Conservation (phyloP, 2,113 vertebrate species). For the Collichthys lucidus region DNA sequence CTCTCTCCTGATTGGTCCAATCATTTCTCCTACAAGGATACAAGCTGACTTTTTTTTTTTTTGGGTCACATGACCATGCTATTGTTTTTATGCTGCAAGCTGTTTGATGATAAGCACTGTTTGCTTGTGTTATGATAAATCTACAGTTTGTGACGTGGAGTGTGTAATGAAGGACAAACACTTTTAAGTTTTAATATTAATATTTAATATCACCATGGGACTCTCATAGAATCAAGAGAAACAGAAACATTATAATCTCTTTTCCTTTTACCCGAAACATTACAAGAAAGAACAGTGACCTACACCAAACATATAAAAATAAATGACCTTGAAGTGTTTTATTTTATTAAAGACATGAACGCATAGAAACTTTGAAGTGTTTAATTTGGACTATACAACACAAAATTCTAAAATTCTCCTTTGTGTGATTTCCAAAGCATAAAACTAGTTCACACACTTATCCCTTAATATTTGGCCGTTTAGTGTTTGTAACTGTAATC, state of each 20-base stretch:
- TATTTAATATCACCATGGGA: slow-evolving; percentile 26
- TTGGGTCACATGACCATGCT: slow-evolving; percentile 55
- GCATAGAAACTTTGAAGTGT: slow-evolving; percentile 14
- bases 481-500: slow-evolving; percentile 29
- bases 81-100: not conserved
- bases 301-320: slow-evolving; percentile 68
- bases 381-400: slow-evolving; percentile 9
- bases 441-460: slow-evolving; percentile 13
- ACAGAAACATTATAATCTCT: slow-evolving; percentile 17
- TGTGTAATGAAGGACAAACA: slow-evolving; percentile 11
- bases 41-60: not conserved
- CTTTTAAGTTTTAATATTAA: slow-evolving; percentile 69
- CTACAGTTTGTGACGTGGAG: too few species aligned
- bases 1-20: slow-evolving; percentile 49
- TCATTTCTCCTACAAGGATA: slow-evolving; percentile 49
- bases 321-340: slow-evolving; percentile 32
- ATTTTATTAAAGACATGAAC: slow-evolving; percentile 36
- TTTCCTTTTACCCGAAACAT: slow-evolving; percentile 25
- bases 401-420: not conserved
- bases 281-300: slow-evolving; percentile 40
- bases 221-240: slow-evolving; percentile 36
- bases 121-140: not conserved
- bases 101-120: not conserved
- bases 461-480: slow-evolving; percentile 25
- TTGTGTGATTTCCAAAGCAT: not conserved